Base-by-base conservation (phyloP, 2,888 invertebrate genomes). In the Apoderus coryli region DNA sequence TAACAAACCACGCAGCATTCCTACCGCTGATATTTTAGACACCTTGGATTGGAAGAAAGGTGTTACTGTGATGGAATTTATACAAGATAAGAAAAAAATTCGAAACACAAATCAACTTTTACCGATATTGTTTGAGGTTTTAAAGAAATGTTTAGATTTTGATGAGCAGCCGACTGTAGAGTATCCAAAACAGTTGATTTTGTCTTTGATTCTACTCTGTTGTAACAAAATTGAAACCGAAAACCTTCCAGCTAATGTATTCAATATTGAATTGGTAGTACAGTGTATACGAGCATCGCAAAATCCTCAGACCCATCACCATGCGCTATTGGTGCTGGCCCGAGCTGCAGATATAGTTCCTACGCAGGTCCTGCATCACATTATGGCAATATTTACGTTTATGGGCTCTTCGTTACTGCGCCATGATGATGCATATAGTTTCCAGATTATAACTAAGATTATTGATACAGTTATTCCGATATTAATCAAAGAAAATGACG, bases 381-480 rank as follows among this genome's bases (percentile, higher is more conserved):
- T 93, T 3, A 92, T 96, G 76, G 79, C 89, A 12, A 85, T 98
- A 44, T 98, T 98, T 53, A 93, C 95, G 0, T 98, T 96, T 50
- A 90, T 98, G 76, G 96, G 96, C 1, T 82, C 82, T 0, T 86
- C 86, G 0, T 76, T 96, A 6, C 63, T 95, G 2, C 69, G 92
- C 6, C 88, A 90, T 44, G 95, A 96, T 51, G 92, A 95, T 48
- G 78, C 82, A 0, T 93, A 93, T 56, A 92, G 89, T 50, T 88
- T 92, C 53, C 88, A 90, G 56, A 80, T 95, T 13, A 90, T 95
- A 31, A 72, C 76, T 1, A 80, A 79, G 50, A 86, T 92, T 3
- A 76, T 95, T 10, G 82, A 89, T 46, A 85, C 84, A 0, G 70
- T 95, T 15, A 72, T 95, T 37, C 93, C 95, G 0, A 80, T 88